Conservation (phyloP, 2,888 invertebrate genomes). For the Acanthococcus lagerstroemiae region DNA sequence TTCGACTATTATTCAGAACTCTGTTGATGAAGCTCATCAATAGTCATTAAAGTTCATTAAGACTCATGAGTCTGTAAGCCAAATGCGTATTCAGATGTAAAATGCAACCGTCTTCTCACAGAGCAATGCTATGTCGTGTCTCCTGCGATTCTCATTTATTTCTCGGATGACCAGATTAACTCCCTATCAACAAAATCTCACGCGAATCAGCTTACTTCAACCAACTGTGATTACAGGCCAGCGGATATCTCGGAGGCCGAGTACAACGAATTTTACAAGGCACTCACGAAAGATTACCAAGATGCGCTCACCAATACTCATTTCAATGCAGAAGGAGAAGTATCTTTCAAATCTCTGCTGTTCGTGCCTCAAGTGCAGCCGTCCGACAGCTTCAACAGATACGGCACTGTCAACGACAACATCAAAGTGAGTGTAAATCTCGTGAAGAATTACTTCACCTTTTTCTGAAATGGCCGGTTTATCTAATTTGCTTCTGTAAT, state of each 20-base stretch:
- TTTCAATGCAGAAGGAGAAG: constrained; percentile 98
- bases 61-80: too few species aligned
- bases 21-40: too few species aligned
- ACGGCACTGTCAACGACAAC: constrained; percentile 87
- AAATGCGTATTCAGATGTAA: too few species aligned
- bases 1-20: too few species aligned
- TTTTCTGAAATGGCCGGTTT: not conserved
- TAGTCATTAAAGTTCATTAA: too few species aligned
- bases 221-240: constrained; percentile 43
- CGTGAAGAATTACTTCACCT: not conserved
- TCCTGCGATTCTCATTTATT: too few species aligned
- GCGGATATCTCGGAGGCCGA: constrained; percentile 75
- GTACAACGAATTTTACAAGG: constrained; percentile 91
- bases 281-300: constrained; percentile 78
- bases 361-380: constrained; percentile 88
- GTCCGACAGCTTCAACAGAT: constrained; percentile 86
- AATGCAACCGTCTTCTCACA: not conserved
- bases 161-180: too few species aligned
- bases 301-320: constrained; percentile 81
- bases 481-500: not conserved
- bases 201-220: not conserved
- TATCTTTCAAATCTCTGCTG: constrained; percentile 92
- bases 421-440: constrained; percentile 54
- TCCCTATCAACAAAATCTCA: too few species aligned
- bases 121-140: too few species aligned